phyloP scores from a whole-genome alignment of 1,140 invertebrate genomes.

The Monomorium pharaonis region DNA sequence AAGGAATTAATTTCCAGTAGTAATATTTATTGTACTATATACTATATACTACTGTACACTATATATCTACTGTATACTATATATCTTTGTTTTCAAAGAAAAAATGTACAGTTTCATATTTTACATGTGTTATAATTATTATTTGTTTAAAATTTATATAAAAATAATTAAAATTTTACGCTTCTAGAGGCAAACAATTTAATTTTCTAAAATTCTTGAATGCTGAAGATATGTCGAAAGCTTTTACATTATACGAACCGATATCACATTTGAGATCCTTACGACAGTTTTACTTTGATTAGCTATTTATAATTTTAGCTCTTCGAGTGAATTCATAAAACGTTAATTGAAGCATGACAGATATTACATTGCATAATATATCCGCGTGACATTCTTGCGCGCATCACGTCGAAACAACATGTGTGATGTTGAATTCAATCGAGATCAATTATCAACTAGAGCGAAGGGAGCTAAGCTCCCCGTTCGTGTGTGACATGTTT shows the following conservation, averaged over 20 bases:
- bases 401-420: conserved; percentile 24
- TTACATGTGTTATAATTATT: neutral
- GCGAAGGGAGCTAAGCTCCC: conserved; percentile 45
- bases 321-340: conserved; percentile 8
- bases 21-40: conserved; percentile 2
- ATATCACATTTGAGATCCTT: neutral
- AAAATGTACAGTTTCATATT: neutral
- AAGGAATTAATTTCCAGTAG: neutral
- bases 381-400: conserved; percentile 36
- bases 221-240: neutral
- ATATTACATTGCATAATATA: conserved; percentile 40
- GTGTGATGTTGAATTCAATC: conserved; percentile 58
- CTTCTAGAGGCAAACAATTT: neutral
- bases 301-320: conserved; percentile 15
- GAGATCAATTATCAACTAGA: conserved; percentile 57
- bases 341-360: conserved; percentile 43
- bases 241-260: neutral
- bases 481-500: conserved; percentile 37
- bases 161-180: neutral
- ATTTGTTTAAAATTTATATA: neutral
- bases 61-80: neutral
- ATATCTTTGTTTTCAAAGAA: neutral
- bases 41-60: too few relatives aligned
- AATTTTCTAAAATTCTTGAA: neutral
- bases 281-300: neutral